Evolutionary conservation across 1,140 invertebrate species (phyloP), one percentile per base, ranked within the genome.

Genomic region (Drosophila repletoides): DNA sequence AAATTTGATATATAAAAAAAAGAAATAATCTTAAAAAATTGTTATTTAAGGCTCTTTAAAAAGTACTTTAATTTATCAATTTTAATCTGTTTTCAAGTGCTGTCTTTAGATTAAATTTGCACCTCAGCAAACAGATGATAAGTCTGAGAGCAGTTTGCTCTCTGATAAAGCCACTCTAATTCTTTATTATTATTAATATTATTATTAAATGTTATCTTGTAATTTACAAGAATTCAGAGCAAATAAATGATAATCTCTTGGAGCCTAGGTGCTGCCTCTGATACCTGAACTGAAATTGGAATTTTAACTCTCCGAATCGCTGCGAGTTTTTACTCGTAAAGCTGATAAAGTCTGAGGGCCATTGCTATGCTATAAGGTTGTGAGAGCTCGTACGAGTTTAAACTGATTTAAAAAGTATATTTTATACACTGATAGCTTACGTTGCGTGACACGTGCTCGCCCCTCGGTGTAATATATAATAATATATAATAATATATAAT

Each of bases 381-480:
- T n/a, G n/a, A n/a, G n/a, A n/a, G n/a, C n/a, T n/a, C n/a, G n/a
- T n/a, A n/a, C n/a, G n/a, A n/a, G n/a, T n/a, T n/a, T n/a, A n/a
- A 22, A 6, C 14, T 26, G 49, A 41, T 53, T 41, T n/a, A n/a
- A n/a, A n/a, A n/a, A n/a, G 51, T 53, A 41, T 40, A 53, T 29
- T 26, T 15, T 15, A n/a, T 43, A 28, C 38, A 43, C 26, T 55
- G 38, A 14, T 49, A 17, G 49, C 6, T 49, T 31, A 31, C 46
- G 21, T 28, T 38, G 22, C 14, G 49, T n/a, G 24, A 12, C 26
- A 55, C 38, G 38, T 43, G 51, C 5, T 19, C 24, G 40, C 22
- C 21, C 24, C 41, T 4, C 12, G 21, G 0, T 4, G 19, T 19
- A 40, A 21, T 40, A 21, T 5, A 14, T 12, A 45, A 45, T n/a